phyloP scores from a whole-genome alignment of 2,113 vertebrate species.

The Pelobates fuscus region DNA sequence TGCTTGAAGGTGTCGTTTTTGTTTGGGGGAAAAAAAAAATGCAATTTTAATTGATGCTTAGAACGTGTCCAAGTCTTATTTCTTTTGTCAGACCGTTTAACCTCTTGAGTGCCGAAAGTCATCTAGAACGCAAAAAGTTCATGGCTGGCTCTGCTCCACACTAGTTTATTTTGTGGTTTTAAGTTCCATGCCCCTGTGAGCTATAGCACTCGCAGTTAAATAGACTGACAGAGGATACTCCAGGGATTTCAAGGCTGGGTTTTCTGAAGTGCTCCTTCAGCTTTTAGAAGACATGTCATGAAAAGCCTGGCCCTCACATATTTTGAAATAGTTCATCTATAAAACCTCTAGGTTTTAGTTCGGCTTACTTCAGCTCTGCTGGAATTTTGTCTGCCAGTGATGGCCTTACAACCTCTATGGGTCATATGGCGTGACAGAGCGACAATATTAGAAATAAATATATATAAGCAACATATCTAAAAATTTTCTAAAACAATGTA shows the following conservation, averaged over 20 bases:
- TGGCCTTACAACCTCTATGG: too few species aligned
- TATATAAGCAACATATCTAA: slow-evolving; percentile 10
- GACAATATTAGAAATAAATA: too few species aligned
- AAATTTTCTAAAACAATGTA: too few species aligned
- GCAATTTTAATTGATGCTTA: too few species aligned
- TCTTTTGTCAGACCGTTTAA: too few species aligned
- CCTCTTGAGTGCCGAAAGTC: too few species aligned
- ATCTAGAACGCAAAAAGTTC: not conserved
- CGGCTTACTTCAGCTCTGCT: slow-evolving; percentile 16
- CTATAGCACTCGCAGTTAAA: slow-evolving; percentile 37
- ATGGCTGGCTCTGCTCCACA: slow-evolving; percentile 3
- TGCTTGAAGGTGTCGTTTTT: too few species aligned
- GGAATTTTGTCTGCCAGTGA: slow-evolving; percentile 14
- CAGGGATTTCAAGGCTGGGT: slow-evolving; percentile 28
- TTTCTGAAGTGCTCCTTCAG: slow-evolving; percentile 47
- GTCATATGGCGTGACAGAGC: too few species aligned
- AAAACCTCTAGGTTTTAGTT: slow-evolving; percentile 21
- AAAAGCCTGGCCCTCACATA: slow-evolving; percentile 34
- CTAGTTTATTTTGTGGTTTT: slow-evolving; percentile 8
- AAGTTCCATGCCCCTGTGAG: slow-evolving; percentile 18
- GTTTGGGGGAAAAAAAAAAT: too few species aligned
- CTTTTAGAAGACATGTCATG: slow-evolving; percentile 45
- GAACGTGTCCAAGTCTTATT: too few species aligned
- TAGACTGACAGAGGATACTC: slow-evolving; percentile 44
- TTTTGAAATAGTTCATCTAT: slow-evolving; percentile 42